Conservation (phyloP, 2,888 invertebrate genomes). For the Lasioglossum pauxillum region DNA sequence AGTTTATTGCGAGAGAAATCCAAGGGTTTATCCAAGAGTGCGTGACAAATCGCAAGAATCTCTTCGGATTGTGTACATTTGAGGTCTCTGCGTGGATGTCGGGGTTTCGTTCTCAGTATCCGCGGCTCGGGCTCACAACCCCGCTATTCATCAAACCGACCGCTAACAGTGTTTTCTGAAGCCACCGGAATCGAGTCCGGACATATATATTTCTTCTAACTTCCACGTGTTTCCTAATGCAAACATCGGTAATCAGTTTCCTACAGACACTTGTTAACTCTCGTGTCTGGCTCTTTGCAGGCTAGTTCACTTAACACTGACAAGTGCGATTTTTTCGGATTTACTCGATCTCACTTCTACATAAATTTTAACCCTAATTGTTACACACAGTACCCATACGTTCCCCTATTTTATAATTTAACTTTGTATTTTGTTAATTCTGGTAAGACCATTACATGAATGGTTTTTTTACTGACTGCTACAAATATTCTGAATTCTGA, state of each 20-base stretch:
- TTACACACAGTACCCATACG: no score
- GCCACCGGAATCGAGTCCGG: background rate
- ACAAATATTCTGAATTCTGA: no score
- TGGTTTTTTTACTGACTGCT: no score
- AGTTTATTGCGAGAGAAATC: constrained; percentile 25
- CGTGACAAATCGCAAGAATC: constrained; percentile 38
- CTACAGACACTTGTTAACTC: background rate
- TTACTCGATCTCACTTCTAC: background rate
- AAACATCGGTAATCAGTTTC: background rate
- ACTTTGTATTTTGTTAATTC: no score
- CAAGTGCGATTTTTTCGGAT: background rate
- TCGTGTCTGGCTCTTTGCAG: background rate
- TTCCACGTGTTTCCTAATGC: background rate
- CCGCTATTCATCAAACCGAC: constrained; percentile 12
- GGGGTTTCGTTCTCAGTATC: background rate
- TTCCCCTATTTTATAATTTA: no score
- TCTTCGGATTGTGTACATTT: constrained; percentile 24
- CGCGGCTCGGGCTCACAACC: no score
- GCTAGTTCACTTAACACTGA: background rate
- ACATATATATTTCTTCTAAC: background rate
- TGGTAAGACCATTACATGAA: no score
- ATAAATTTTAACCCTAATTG: background rate
- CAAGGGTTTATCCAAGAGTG: constrained; percentile 35
- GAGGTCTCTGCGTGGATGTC: constrained; percentile 7
- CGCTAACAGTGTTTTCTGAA: constrained; percentile 12